A percentile compares a stretch with the other conserved stretches of the same genome.
Evolutionary conservation across 2,888 invertebrate species (phyloP).

Genomic region (Caenorhabditis becei): DNA sequence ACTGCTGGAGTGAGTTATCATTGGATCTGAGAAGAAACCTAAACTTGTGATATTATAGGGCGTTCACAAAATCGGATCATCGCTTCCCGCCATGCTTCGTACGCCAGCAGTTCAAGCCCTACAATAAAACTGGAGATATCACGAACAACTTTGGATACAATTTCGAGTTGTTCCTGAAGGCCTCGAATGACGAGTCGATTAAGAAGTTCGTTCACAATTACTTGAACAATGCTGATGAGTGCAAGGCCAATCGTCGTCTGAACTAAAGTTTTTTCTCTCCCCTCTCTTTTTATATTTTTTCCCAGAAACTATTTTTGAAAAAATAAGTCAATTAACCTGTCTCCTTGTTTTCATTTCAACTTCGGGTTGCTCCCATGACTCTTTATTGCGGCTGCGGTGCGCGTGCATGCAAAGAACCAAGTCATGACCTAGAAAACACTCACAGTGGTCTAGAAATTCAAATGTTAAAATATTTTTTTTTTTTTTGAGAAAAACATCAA

Average conservation of each 20-base stretch:
- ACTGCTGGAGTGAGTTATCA: conserved; percentile 14
- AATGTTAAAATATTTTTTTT: no score
- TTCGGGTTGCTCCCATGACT: not conserved
- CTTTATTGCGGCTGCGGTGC: no score
- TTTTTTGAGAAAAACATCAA: no score
- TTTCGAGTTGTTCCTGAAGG: not conserved
- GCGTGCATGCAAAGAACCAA: no score
- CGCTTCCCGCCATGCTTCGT: conserved; percentile 14
- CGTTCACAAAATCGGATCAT: not conserved
- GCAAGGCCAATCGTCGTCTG: no score
- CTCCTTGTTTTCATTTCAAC: conserved; percentile 5
- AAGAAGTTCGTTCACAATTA: not conserved
- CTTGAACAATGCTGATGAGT: not conserved
- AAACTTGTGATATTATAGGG: not conserved
- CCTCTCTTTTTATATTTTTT: no score
- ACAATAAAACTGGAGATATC: not conserved
- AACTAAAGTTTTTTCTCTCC: no score
- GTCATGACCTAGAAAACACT: not conserved
- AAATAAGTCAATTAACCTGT: no score
- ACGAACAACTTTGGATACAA: conserved; percentile 21
- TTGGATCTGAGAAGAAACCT: not conserved
- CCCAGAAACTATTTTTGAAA: no score
- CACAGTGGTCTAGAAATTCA: not conserved
- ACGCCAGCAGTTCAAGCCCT: not conserved
- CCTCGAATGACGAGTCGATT: not conserved